These are phyloP conservation scores for Neolamprologus falcicula DNA, from an alignment of 2,113 vertebrate species.

Conservation along the genomic window DNA sequence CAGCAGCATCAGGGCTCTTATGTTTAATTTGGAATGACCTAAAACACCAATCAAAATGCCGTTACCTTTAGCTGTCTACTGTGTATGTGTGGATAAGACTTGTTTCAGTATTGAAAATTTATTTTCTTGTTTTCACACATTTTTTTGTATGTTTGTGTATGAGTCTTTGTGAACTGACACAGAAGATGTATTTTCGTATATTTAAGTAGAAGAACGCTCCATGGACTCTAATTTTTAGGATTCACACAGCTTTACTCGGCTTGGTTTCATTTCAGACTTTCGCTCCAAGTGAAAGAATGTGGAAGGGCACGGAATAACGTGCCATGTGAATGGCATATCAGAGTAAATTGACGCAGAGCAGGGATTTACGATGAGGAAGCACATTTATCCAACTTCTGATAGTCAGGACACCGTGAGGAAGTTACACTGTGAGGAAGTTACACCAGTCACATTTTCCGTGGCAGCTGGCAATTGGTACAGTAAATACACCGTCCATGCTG, in stretches of 20 bases:
- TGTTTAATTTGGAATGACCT: not conserved
- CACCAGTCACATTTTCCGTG: slow-evolving; percentile 43
- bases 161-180: not conserved
- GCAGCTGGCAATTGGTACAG: slow-evolving; percentile 2
- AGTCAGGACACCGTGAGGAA: slow-evolving; percentile 36
- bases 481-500: not conserved
- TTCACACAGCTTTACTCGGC: not conserved
- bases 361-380: slow-evolving; percentile 22
- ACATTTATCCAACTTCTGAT: slow-evolving; percentile 23
- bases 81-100: not conserved
- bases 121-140: not conserved
- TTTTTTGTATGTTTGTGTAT: not conserved
- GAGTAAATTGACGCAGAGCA: not conserved
- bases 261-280: not conserved
- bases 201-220: not conserved
- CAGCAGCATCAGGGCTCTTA: not conserved
- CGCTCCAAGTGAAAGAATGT: not conserved
- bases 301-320: not conserved
- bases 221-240: not conserved
- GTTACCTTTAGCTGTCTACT: not conserved
- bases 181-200: not conserved
- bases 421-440: slow-evolving; percentile 40
- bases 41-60: not conserved
- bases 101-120: not conserved
- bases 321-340: not conserved